phyloP scores from a whole-genome alignment of 1,140 invertebrate species.

The Rhizoglyphus robini region DNA sequence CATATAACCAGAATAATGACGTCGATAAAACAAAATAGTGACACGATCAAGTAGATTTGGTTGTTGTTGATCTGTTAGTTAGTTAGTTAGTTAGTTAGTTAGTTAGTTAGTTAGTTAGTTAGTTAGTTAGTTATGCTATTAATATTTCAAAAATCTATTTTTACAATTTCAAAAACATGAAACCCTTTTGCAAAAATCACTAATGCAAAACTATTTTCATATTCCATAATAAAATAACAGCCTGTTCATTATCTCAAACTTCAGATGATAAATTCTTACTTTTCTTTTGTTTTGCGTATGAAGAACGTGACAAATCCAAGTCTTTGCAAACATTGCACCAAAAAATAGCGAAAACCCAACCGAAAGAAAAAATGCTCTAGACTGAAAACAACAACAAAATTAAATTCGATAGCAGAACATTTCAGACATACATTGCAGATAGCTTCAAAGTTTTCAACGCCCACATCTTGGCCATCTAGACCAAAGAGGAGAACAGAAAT shows the following conservation, averaged over 20 bases:
- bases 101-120: too few relatives aligned
- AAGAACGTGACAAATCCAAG: slow-evolving; percentile 90
- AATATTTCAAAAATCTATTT: too few relatives aligned
- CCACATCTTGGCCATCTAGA: slow-evolving; percentile 37
- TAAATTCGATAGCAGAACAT: slow-evolving; percentile 10
- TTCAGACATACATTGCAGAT: slow-evolving; percentile 49
- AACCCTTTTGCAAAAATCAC: too few relatives aligned
- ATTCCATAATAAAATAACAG: too few relatives aligned
- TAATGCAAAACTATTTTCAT: too few relatives aligned
- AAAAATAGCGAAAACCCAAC: slow-evolving; percentile 93
- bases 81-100: too few relatives aligned
- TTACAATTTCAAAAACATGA: too few relatives aligned
- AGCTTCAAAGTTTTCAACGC: slow-evolving; percentile 57
- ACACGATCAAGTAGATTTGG: slow-evolving; percentile 89
- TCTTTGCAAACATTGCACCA: slow-evolving; percentile 98
- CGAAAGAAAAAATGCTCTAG: slow-evolving; percentile 78
- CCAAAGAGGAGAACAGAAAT: slow-evolving; percentile 79
- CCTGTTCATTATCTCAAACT: neutral
- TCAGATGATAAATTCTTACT: slow-evolving; percentile 43
- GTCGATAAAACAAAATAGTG: slow-evolving; percentile 69
- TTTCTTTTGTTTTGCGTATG: slow-evolving; percentile 78
- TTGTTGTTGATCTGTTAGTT: slow-evolving; percentile 81
- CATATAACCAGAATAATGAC: slow-evolving; percentile 70
- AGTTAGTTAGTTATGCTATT: too few relatives aligned
- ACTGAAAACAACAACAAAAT: slow-evolving; percentile 41